Evolutionary conservation across 2,888 invertebrate genomes (phyloP).

Genomic region (Serrognathus titanus): DNA sequence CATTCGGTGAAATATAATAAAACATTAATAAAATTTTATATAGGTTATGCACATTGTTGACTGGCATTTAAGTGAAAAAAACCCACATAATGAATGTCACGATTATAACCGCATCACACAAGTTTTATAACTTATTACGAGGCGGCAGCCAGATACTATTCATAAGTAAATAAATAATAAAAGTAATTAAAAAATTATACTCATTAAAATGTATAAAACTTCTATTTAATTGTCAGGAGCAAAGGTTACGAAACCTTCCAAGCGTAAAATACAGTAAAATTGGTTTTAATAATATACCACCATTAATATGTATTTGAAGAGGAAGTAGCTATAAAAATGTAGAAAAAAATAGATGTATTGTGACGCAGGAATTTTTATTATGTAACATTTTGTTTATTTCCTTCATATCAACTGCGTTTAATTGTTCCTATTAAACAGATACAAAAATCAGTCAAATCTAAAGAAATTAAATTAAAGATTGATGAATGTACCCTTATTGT

Average conservation of each 20-base stretch:
- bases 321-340: background rate
- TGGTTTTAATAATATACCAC: background rate
- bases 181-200: constrained; percentile 7
- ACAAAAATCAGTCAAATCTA: no score
- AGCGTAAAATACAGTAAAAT: constrained; percentile 14
- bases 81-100: background rate
- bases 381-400: no score
- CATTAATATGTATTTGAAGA: background rate
- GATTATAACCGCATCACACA: background rate
- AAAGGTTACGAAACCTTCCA: constrained; percentile 15
- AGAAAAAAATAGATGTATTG: no score
- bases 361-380: no score
- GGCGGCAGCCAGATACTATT: background rate
- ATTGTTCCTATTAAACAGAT: no score
- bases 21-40: constrained; percentile 3
- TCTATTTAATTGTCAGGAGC: constrained; percentile 16
- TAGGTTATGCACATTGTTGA: constrained; percentile 7
- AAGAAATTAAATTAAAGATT: no score
- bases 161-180: constrained; percentile 1
- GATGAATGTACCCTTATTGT: no score
- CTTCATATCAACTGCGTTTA: no score
- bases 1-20: constrained; percentile 1
- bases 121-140: background rate
- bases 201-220: constrained; percentile 19
- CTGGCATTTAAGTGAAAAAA: background rate